phyloP scores from a whole-genome alignment of 2,888 invertebrate species.

The Metacarcinus magister region DNA sequence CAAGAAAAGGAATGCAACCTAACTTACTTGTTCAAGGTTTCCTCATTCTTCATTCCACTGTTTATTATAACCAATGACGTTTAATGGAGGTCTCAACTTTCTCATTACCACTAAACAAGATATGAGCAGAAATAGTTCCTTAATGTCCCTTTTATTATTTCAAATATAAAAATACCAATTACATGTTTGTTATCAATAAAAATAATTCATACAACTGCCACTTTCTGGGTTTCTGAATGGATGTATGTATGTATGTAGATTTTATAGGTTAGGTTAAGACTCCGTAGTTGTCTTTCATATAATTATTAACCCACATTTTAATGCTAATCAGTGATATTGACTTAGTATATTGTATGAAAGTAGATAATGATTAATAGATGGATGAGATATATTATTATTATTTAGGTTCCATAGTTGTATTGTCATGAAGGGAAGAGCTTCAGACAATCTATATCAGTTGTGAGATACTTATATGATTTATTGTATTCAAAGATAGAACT shows the following conservation, averaged over 20 bases:
- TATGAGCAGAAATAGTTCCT: too few relatives aligned
- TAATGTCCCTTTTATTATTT: too few relatives aligned
- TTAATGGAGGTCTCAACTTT: too few relatives aligned
- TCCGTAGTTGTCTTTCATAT: not conserved
- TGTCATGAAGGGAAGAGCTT: not conserved
- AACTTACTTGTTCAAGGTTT: too few relatives aligned
- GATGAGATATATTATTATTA: not conserved
- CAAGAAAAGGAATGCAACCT: too few relatives aligned
- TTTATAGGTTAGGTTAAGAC: not conserved
- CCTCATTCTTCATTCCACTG: not conserved
- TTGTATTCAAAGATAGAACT: not conserved
- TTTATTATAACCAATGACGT: too few relatives aligned
- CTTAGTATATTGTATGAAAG: not conserved
- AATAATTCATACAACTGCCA: not conserved
- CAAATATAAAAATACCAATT: not conserved
- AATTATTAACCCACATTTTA: not conserved
- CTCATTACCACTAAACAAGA: too few relatives aligned
- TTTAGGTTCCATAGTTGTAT: not conserved
- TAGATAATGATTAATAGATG: not conserved
- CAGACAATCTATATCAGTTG: not conserved
- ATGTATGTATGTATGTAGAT: not conserved
- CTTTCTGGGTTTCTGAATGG: not conserved
- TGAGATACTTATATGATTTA: not conserved
- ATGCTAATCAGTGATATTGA: constrained; percentile 2
- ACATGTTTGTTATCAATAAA: not conserved